Evolutionary conservation across 2,797 vertebrate species (phyloP).

Genomic region (Balearica regulorum): DNA sequence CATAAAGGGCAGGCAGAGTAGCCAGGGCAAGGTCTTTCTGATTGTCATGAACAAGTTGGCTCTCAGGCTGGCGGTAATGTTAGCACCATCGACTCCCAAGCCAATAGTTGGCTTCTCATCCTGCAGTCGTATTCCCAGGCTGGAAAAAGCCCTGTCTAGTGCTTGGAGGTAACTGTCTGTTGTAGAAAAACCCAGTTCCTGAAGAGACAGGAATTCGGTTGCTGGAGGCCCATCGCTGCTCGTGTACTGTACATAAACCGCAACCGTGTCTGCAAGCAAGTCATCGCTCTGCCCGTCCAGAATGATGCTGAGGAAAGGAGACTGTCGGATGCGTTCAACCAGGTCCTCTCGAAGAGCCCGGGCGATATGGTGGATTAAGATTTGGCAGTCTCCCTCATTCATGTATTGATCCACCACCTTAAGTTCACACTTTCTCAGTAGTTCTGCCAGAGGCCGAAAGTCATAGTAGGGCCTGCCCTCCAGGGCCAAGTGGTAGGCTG

Average conservation of each 20-base stretch:
- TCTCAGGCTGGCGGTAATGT: slow-evolving; percentile 85
- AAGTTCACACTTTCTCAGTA: slow-evolving; percentile 93
- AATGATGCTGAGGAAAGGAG: slow-evolving; percentile 91
- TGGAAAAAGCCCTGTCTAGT: slow-evolving; percentile 86
- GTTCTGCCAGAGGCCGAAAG: slow-evolving; percentile 89
- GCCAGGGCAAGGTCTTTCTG: slow-evolving; percentile 91
- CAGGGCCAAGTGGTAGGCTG: slow-evolving; percentile 90
- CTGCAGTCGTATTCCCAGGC: slow-evolving; percentile 87
- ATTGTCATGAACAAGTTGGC: slow-evolving; percentile 88
- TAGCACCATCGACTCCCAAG: slow-evolving; percentile 88
- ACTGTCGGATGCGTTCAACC: slow-evolving; percentile 90
- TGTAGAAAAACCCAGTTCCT: slow-evolving; percentile 84
- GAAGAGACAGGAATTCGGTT: slow-evolving; percentile 92
- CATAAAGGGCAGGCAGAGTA: slow-evolving; percentile 93
- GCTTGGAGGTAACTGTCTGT: slow-evolving; percentile 93
- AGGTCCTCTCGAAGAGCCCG: slow-evolving; percentile 89
- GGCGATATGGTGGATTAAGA: slow-evolving; percentile 91
- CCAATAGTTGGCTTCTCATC: slow-evolving; percentile 88
- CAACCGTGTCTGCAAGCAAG: slow-evolving; percentile 88
- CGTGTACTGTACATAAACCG: slow-evolving; percentile 90
- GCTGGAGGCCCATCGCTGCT: slow-evolving; percentile 87
- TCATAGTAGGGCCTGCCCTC: slow-evolving; percentile 92
- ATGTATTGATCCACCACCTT: slow-evolving; percentile 98
- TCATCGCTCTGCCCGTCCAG: slow-evolving; percentile 92
- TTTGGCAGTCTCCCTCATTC: slow-evolving; percentile 95